A percentile compares a stretch with the other conserved stretches of the same genome.
Conservation (phyloP, 2,113 vertebrate genomes). For the Phocoena phocoena region DNA sequence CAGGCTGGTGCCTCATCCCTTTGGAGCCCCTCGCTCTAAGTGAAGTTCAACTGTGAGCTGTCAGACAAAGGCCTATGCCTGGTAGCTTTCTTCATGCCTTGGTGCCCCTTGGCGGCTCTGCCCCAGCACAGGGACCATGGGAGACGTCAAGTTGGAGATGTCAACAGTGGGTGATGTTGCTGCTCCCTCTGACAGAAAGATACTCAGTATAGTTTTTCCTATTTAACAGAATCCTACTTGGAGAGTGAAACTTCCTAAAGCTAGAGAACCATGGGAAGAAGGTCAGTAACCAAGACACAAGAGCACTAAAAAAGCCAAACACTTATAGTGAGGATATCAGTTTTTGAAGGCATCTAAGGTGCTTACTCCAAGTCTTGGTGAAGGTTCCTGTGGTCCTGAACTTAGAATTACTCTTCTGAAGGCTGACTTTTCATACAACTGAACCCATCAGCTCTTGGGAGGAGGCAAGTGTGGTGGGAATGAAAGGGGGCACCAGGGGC, state of each 20-base stretch:
- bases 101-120: neutral
- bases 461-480: neutral
- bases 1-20: neutral
- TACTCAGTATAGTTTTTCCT: neutral
- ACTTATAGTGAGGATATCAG: neutral
- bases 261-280: neutral
- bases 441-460: neutral
- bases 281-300: neutral
- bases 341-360: neutral
- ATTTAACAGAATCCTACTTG: neutral
- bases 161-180: neutral
- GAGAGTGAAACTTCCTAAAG: neutral
- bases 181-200: neutral
- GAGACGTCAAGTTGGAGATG: neutral
- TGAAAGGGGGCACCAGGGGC: neutral
- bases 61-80: neutral
- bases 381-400: neutral
- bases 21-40: neutral
- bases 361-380: neutral
- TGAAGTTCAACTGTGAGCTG: neutral
- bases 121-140: neutral
- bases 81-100: neutral
- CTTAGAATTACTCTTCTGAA: neutral
- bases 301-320: neutral
- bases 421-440: neutral